phyloP scores from a whole-genome alignment of 2,888 invertebrate genomes.

The Antheraea yamamai region DNA sequence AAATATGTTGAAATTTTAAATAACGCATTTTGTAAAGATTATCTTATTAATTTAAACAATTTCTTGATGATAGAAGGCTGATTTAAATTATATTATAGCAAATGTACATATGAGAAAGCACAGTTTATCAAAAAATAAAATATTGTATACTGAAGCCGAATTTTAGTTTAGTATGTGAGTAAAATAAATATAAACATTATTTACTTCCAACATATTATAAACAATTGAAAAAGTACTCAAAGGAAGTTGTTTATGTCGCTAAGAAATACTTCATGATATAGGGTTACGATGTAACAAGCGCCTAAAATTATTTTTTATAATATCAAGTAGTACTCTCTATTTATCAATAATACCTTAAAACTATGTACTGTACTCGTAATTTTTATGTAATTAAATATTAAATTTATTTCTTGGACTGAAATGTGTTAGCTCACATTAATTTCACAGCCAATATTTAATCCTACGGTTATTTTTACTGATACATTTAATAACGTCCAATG shows the following conservation, averaged over 20 bases:
- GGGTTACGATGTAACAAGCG: not conserved
- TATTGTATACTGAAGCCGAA: no score
- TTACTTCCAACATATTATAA: not conserved
- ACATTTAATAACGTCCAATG: conserved; percentile 11
- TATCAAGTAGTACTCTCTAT: not conserved
- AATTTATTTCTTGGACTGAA: conserved; percentile 50
- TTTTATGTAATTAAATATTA: conserved; percentile 8
- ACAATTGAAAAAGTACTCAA: not conserved
- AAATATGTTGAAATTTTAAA: not conserved
- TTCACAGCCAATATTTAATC: conserved; percentile 76
- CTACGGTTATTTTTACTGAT: conserved; percentile 44
- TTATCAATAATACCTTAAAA: conserved; percentile 8
- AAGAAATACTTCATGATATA: not conserved
- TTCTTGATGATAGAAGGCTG: not conserved
- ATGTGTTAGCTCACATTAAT: conserved; percentile 59
- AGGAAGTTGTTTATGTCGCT: not conserved
- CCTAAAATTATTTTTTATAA: not conserved
- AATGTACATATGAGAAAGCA: not conserved
- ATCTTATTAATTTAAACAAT: not conserved
- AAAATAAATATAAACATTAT: not conserved
- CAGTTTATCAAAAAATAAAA: not conserved
- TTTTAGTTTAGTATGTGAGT: no score
- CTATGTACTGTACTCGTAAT: conserved; percentile 9
- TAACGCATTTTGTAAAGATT: not conserved
- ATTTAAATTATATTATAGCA: not conserved